A percentile compares a stretch with the other conserved stretches of the same genome.
phyloP scores from a whole-genome alignment of 2,888 invertebrate genomes.

The Horisme vitalbata region DNA sequence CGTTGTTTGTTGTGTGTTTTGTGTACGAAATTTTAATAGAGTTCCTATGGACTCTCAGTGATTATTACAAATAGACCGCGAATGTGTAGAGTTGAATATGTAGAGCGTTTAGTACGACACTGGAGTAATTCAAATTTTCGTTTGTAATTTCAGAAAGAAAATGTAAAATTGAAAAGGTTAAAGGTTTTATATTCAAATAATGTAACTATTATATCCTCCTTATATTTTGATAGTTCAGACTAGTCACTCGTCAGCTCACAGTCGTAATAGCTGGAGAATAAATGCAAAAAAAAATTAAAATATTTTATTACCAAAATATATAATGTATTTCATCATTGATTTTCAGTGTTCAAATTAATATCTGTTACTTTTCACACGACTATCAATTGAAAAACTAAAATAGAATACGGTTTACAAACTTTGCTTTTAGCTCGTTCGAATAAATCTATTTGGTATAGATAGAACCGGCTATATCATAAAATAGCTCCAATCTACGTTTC shows the following conservation, averaged over 20 bases:
- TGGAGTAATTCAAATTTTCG: no score
- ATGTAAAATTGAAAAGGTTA: no score
- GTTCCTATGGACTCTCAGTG: conserved; percentile 36
- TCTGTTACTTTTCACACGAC: conserved; percentile 16
- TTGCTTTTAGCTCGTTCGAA: conserved; percentile 63
- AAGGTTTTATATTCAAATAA: no score
- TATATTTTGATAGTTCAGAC: no score
- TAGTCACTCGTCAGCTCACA: no score
- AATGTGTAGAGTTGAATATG: conserved; percentile 6
- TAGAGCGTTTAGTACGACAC: neutral
- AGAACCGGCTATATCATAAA: conserved; percentile 57
- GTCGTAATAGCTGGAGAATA: neutral
- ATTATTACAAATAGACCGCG: conserved; percentile 35
- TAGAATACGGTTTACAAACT: conserved; percentile 58
- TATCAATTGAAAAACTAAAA: conserved; percentile 47
- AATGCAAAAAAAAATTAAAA: no score
- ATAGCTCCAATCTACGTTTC: conserved; percentile 58
- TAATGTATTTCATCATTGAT: neutral
- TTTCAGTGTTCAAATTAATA: neutral
- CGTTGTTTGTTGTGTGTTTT: conserved; percentile 45
- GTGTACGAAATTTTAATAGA: conserved; percentile 46
- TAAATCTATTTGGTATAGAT: conserved; percentile 61
- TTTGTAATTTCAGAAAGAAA: no score
- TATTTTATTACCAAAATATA: no score
- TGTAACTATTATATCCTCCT: no score